A percentile compares a stretch with the other conserved stretches of the same genome.
Evolutionary conservation across 2,113 vertebrate genomes (phyloP).

Genomic region (Salvelinus sp.): DNA sequence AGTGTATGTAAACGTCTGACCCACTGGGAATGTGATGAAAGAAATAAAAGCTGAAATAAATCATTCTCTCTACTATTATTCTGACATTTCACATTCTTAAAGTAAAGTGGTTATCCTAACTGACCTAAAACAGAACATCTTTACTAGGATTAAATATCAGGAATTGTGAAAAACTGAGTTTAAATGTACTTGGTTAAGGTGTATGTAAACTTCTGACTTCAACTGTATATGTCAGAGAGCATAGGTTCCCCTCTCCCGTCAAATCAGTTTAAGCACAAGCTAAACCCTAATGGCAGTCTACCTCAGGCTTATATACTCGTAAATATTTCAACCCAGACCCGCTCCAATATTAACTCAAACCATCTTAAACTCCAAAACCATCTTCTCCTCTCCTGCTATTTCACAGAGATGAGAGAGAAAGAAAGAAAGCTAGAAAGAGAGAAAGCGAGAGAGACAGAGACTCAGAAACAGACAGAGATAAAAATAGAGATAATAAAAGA

Average conservation of each 20-base stretch:
- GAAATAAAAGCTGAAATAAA: too few species aligned
- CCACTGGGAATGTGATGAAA: too few species aligned
- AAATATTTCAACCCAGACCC: conserved; percentile 52
- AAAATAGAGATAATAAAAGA: neutral
- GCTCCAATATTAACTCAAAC: conserved; percentile 52
- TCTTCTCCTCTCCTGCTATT: conserved; percentile 27
- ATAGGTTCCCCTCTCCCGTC: conserved; percentile 49
- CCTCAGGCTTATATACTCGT: conserved; percentile 37
- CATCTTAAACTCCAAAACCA: conserved; percentile 26
- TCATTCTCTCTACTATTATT: too few species aligned
- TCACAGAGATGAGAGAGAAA: conserved; percentile 6
- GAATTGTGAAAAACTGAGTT: too few species aligned
- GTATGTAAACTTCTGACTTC: too few species aligned
- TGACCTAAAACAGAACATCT: too few species aligned
- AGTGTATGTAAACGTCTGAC: too few species aligned
- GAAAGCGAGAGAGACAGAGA: neutral
- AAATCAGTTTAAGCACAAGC: conserved; percentile 57
- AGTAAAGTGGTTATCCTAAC: too few species aligned
- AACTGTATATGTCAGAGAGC: conserved; percentile 23
- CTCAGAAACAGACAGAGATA: neutral
- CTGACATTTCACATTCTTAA: too few species aligned
- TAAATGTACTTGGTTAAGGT: too few species aligned
- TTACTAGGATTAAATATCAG: too few species aligned
- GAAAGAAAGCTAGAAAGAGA: neutral
- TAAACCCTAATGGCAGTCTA: conserved; percentile 33